These are phyloP conservation scores for Tragelaphus buxtoni DNA, from an alignment of 2,113 vertebrate genomes.

Conservation along the genomic window DNA sequence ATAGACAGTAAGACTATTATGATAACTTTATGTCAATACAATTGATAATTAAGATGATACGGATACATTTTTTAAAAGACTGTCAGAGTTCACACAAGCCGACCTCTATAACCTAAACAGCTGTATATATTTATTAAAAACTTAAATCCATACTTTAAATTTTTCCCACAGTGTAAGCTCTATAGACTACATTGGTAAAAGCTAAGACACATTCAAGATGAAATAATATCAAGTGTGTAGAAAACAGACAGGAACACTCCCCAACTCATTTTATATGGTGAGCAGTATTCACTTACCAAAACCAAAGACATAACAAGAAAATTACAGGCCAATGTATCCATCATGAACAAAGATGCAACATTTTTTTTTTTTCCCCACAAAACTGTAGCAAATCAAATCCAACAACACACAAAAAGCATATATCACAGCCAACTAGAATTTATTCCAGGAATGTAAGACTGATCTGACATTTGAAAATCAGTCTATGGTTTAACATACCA, in stretches of 20 bases:
- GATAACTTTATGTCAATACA: neutral
- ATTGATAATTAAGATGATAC: neutral
- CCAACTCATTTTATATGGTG: neutral
- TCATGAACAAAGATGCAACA: neutral
- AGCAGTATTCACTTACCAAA: neutral
- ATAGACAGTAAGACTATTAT: neutral
- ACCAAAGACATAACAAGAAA: neutral
- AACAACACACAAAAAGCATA: neutral
- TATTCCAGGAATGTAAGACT: neutral
- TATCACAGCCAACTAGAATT: neutral
- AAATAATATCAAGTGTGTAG: neutral
- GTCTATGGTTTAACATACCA: neutral
- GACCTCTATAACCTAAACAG: neutral
- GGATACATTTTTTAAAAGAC: neutral
- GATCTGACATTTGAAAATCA: neutral
- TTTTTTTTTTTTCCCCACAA: neutral
- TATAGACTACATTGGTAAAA: neutral
- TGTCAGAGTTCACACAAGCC: neutral
- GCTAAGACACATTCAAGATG: neutral
- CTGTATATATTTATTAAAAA: neutral
- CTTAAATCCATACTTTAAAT: neutral
- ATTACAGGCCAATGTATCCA: neutral
- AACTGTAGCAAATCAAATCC: neutral
- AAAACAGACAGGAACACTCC: neutral
- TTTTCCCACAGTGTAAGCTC: neutral